Percentiles rank a stretch among this genome's conserved stretches.
Evolutionary conservation across 35 echinoderm and acorn worm species (phyloP).

Genomic region (Nesometra sesokonis): DNA sequence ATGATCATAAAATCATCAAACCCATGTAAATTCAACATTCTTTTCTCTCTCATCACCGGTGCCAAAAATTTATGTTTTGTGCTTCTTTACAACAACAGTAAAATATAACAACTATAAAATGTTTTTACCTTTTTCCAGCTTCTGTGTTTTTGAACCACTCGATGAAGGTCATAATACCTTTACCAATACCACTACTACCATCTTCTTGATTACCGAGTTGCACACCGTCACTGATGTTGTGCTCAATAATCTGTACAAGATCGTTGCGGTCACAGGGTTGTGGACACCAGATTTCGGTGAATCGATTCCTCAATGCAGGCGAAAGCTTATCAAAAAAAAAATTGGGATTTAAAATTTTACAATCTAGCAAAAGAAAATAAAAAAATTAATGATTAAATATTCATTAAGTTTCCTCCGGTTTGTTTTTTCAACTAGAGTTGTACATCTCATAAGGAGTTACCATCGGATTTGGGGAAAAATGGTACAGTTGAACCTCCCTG

Average conservation of each 20-base stretch:
- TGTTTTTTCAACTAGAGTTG: too few relatives aligned
- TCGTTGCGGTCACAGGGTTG: slow-evolving; percentile 49
- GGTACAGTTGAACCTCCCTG: too few relatives aligned
- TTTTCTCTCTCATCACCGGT: too few relatives aligned
- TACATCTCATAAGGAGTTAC: too few relatives aligned
- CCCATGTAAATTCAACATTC: too few relatives aligned
- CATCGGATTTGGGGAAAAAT: too few relatives aligned
- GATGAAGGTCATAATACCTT: slow-evolving; percentile 84
- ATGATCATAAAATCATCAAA: too few relatives aligned
- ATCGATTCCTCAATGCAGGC: slow-evolving; percentile 82
- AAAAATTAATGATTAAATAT: too few relatives aligned
- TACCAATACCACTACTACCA: slow-evolving; percentile 71
- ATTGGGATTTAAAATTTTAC: not conserved
- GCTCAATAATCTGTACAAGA: slow-evolving; percentile 78
- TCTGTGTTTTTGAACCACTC: slow-evolving; percentile 91
- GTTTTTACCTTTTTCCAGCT: slow-evolving; percentile 62
- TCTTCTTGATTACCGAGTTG: slow-evolving; percentile 85
- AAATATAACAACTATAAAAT: not conserved
- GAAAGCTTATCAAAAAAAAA: slow-evolving; percentile 48
- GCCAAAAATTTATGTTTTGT: too few relatives aligned
- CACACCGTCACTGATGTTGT: slow-evolving; percentile 72
- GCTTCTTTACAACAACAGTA: too few relatives aligned
- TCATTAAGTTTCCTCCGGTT: too few relatives aligned
- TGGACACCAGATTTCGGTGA: slow-evolving; percentile 96
- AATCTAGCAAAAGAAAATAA: too few relatives aligned